Percentiles rank a stretch among this genome's conserved stretches.
Conservation (phyloP, 2,888 invertebrate genomes). For the Dynastes maya region DNA sequence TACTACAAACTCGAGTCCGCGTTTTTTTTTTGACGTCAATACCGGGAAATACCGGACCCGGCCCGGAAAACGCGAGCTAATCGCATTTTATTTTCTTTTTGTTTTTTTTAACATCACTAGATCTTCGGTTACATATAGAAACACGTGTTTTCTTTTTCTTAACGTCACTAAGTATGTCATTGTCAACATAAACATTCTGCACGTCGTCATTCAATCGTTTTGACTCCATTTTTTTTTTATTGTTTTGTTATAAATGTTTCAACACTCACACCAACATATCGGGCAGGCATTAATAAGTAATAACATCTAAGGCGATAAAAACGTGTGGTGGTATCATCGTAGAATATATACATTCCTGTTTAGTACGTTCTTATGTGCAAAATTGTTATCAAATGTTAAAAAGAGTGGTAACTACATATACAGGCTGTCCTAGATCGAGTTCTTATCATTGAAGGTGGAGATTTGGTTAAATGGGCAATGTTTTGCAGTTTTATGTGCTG, state of each 20-base stretch:
- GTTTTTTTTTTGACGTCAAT: constrained; percentile 44
- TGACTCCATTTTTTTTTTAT: constrained; percentile 10
- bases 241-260: constrained; percentile 12
- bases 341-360: no score
- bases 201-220: neutral
- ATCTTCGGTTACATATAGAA: neutral
- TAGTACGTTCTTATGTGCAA: neutral
- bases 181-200: constrained; percentile 13
- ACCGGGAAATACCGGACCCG: constrained; percentile 63
- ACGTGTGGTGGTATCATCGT: constrained; percentile 21
- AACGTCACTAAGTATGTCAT: constrained; percentile 13
- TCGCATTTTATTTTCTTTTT: constrained; percentile 8
- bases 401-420: no score
- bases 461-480: no score
- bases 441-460: no score
- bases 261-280: constrained; percentile 45
- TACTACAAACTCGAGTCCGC: constrained; percentile 54
- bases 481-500: no score
- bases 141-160: neutral
- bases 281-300: constrained; percentile 35
- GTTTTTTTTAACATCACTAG: constrained; percentile 6
- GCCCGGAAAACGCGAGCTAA: constrained; percentile 63
- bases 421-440: no score
- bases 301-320: constrained; percentile 33
- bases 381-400: neutral